Evolutionary conservation across 30 jellyfish, hydroid and myxozoan genomes (phyloP).

Genomic region (Aurelia coerulea): DNA sequence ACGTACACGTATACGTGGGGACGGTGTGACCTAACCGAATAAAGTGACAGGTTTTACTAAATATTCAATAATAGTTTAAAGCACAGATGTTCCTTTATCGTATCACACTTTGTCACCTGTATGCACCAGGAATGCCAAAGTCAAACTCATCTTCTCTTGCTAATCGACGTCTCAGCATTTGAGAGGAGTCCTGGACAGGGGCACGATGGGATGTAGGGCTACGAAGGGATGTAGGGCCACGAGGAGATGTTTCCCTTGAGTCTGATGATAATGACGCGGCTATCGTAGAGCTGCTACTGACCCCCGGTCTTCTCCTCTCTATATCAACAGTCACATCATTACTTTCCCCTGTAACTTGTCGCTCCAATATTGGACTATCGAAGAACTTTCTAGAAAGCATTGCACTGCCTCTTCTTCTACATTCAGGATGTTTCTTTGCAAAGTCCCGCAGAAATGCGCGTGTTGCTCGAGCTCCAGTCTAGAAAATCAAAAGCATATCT

Average conservation of each 20-base stretch:
- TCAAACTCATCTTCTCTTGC: slow-evolving; percentile 52
- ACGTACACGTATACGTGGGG: too few species aligned
- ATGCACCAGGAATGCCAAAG: slow-evolving; percentile 54
- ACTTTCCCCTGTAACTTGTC: background rate
- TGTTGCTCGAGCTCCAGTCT: slow-evolving; percentile 99
- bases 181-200: slow-evolving; percentile 1
- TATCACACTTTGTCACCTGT: slow-evolving; percentile 12
- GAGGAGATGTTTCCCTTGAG: background rate
- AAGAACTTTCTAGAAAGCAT: slow-evolving; percentile 87
- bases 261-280: slow-evolving; percentile 28
- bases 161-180: slow-evolving; percentile 37
- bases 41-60: too few species aligned
- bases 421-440: slow-evolving; percentile 95
- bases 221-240: background rate
- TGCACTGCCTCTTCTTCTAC: slow-evolving; percentile 91
- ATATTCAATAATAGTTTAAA: too few species aligned
- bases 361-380: slow-evolving; percentile 17
- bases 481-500: background rate
- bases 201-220: background rate
- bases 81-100: too few species aligned
- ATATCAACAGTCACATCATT: slow-evolving; percentile 1
- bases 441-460: slow-evolving; percentile 92
- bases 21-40: too few species aligned
- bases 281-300: background rate
- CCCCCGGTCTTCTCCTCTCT: slow-evolving; percentile 17